Evolutionary conservation across 1,140 invertebrate species (phyloP), one percentile per base, ranked within the genome.

Genomic region (Macrocentrus cingulum): DNA sequence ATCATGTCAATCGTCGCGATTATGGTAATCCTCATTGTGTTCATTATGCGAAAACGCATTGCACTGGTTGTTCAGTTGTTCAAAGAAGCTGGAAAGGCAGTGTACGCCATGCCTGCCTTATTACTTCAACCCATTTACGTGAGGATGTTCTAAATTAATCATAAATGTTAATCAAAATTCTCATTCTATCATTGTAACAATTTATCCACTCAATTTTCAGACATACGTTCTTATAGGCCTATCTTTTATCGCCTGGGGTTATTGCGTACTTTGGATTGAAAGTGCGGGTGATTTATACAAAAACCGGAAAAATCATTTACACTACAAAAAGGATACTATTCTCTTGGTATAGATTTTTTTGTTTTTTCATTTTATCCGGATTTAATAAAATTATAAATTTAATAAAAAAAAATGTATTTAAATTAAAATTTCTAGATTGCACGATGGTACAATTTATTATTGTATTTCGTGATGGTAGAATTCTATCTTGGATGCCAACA

Each of bases 401-500:
- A 34, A 22, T 32, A 13, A 9, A 11, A 23, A 49, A 6, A 16
- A 29, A 11, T 49, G 4, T 18, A 50, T 6, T 60, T 32, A 56
- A 16, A 37, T 49, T 54, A 36, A 8, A 18, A 53, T 37, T 45
- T 81, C 60, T 71, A 85, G 79, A 73, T 83, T 57, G 75, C 86
- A 60, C 81, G 85, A 64, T 86, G 85, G 84, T 85, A 87, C 71
- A 86, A 88, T 72, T 48, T 91, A 2, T 83, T 90, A 60, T 84
- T 85, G n/a, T 79, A 87, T 22, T 81, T 91, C 49, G 91, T 91
- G 85, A 75, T 87, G n/a, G 77, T 76, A 25, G 87, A 91, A 73
- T 91, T 92, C 67, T 83, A 87, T 39, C 74, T 89, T 29, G 87
- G 88, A 15, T 91, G 89, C 72, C 90, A 93, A 64, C 86, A 91